Evolutionary conservation across 35 echinoderm and acorn worm species (phyloP).

Genomic region (Stichopus chloronotus): DNA sequence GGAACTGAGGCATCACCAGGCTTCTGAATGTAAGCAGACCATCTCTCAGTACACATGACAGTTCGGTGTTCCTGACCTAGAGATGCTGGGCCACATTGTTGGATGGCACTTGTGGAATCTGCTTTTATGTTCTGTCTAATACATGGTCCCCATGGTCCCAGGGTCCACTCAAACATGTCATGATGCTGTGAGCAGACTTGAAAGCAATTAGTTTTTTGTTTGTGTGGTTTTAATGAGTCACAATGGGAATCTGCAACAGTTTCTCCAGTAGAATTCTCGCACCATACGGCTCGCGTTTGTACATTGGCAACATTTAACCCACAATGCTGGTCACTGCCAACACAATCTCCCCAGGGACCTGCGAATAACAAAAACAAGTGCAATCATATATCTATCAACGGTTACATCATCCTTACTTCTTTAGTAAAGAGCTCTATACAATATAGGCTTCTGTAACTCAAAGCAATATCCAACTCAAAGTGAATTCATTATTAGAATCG

Average conservation of each 20-base stretch:
- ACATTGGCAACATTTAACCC: background rate
- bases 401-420: background rate
- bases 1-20: slow-evolving; percentile 59
- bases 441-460: too few species aligned
- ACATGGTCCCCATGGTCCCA: slow-evolving; percentile 84
- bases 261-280: slow-evolving; percentile 29
- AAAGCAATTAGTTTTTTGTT: slow-evolving; percentile 66
- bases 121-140: background rate
- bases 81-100: slow-evolving; percentile 76
- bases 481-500: too few species aligned
- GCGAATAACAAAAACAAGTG: background rate
- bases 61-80: slow-evolving; percentile 70
- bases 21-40: slow-evolving; percentile 68
- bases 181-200: slow-evolving; percentile 85
- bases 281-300: slow-evolving; percentile 46
- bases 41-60: slow-evolving; percentile 80
- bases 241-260: slow-evolving; percentile 1
- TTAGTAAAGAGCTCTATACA: too few species aligned
- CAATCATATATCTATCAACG: background rate
- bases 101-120: slow-evolving; percentile 38
- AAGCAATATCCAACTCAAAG: too few species aligned
- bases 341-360: slow-evolving; percentile 55
- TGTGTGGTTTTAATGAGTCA: slow-evolving; percentile 40
- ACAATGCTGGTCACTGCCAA: slow-evolving; percentile 18
- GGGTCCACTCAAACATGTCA: slow-evolving; percentile 82